phyloP scores from a whole-genome alignment of 2,797 vertebrate genomes.

The Lerista edwardsae region DNA sequence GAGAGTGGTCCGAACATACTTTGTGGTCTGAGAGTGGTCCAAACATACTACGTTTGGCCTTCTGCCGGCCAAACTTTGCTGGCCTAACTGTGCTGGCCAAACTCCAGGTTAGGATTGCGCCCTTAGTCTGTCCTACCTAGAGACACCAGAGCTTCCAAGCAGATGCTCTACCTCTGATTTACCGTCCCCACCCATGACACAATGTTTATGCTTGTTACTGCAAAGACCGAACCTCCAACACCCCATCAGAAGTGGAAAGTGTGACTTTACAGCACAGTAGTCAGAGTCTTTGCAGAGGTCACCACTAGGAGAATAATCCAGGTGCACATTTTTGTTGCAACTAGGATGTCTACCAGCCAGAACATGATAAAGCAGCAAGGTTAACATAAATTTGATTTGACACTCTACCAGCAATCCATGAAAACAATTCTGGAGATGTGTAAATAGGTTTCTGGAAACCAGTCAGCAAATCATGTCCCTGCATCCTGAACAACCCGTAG shows the following conservation, averaged over 20 bases:
- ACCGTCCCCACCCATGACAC: no score
- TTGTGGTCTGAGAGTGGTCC: no score
- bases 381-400: constrained; percentile 2
- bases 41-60: no score
- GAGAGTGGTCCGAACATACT: no score
- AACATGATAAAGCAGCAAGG: background rate
- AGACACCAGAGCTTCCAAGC: no score
- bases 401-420: constrained; percentile 3
- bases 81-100: no score
- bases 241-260: background rate
- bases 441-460: background rate
- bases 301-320: background rate
- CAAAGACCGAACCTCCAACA: background rate
- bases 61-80: no score
- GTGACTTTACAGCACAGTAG: background rate
- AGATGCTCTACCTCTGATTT: no score
- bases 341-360: background rate
- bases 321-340: background rate
- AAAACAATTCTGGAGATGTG: background rate
- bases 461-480: background rate
- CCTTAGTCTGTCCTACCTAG: no score
- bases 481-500: background rate
- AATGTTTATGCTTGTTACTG: background rate
- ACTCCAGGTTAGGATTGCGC: no score
- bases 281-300: background rate